Evolutionary conservation across 2,113 vertebrate species (phyloP).

Genomic region (Malurus elegans): DNA sequence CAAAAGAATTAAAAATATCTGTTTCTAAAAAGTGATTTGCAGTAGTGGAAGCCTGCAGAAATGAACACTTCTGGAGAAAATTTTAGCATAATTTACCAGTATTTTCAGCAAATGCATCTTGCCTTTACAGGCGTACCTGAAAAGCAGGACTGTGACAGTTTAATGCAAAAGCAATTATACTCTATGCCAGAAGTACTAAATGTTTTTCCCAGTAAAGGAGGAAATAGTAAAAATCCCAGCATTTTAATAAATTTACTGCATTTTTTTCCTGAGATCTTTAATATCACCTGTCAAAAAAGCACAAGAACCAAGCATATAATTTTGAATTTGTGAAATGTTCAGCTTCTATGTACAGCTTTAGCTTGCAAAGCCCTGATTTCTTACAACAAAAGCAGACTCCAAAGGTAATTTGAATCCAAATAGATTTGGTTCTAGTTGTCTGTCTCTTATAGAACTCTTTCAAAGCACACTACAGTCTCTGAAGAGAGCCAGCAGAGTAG

Average conservation of each 20-base stretch:
- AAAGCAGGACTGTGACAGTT: slow-evolving; percentile 23
- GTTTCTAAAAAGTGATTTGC: not conserved
- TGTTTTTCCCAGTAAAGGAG: not conserved
- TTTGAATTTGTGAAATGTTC: not conserved
- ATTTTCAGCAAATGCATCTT: slow-evolving; percentile 28
- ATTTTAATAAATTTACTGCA: not conserved
- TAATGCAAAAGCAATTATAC: slow-evolving; percentile 38
- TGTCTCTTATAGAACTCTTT: not conserved
- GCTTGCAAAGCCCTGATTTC: not conserved
- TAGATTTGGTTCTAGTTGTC: not conserved
- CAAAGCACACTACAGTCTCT: not conserved
- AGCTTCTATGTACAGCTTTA: not conserved
- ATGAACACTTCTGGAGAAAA: not conserved
- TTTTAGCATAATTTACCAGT: not conserved
- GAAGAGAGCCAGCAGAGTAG: not conserved
- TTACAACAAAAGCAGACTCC: not conserved
- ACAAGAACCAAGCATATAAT: not conserved
- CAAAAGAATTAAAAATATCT: not conserved
- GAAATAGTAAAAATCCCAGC: not conserved
- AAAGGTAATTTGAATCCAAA: not conserved
- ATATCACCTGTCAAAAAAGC: not conserved
- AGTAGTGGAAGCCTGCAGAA: not conserved
- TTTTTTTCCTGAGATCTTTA: not conserved
- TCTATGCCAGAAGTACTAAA: not conserved
- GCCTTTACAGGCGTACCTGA: not conserved